Evolutionary conservation across 2,888 invertebrate genomes (phyloP), one percentile per base, ranked within the genome.

Genomic region (Craniophora ligustri): DNA sequence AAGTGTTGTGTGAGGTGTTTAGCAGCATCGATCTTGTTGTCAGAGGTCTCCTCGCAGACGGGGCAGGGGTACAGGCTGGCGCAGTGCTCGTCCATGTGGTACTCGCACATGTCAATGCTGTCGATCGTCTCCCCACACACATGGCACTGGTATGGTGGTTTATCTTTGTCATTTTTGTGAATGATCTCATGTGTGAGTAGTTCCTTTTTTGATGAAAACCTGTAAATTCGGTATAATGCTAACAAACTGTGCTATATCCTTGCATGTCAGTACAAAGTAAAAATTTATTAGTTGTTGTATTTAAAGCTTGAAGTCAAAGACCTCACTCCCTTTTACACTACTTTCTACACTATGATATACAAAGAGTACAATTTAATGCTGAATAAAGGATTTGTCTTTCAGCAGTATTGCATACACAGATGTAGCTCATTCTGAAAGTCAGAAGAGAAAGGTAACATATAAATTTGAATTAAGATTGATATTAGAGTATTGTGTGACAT

Each of bases 1-100:
- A 89, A 92, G 76, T 92, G 92, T 34, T 78, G 76, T 1, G 78
- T 77, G n/a, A 92, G 71, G 64, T 93, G 92, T 48, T 81, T 72
- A 0, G 76, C 62, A 14, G 85, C 84, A 5, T 82, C 78, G 1
- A 78, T 47, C 46, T 84, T 85, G 51, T 72, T 82, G 5, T 73
- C 61, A 30, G 85, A 79, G 5, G 76, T 73, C 39, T 85, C 81
- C 3, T 83, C 78, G 56, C 92, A 93, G 14, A 93, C 86, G 0
- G 91, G 91, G 57, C 92, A 92, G 0, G 83, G 73, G 75, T 90
- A 91, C 5, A 77, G 67, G 28, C 82, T 75, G 10, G 76, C 67
- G 48, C 84, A 82, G 67, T 91, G 92, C 23, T 85, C 65, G 14
- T 91, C 87, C 0, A 91, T 81, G 47, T 93, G 92, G 18, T 74